phyloP scores from a whole-genome alignment of 2,888 invertebrate species.

The Cerceris rybyensis region DNA sequence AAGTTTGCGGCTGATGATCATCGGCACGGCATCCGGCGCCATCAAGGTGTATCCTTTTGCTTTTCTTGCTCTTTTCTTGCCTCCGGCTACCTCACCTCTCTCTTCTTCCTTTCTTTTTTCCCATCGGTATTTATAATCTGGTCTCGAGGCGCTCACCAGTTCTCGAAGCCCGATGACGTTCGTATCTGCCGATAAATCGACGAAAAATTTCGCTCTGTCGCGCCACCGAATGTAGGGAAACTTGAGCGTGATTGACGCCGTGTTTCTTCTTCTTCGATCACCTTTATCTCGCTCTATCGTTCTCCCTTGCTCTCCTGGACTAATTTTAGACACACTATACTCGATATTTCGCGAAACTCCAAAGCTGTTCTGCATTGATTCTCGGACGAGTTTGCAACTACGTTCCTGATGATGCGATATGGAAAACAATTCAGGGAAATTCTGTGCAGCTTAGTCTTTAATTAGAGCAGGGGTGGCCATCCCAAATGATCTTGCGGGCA shows the following conservation, averaged over 20 bases:
- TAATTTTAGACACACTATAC: constrained; percentile 47
- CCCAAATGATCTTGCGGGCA: no score
- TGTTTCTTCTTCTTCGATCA: constrained; percentile 14
- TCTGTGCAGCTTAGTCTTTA: no score
- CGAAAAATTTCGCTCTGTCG: constrained; percentile 32
- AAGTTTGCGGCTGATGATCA: constrained; percentile 92
- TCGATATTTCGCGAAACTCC: constrained; percentile 30
- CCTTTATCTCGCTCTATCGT: no score
- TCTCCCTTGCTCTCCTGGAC: not conserved
- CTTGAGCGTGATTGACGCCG: constrained; percentile 32
- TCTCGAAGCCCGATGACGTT: constrained; percentile 44
- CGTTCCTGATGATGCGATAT: no score
- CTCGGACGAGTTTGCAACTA: not conserved
- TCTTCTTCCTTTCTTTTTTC: constrained; percentile 19
- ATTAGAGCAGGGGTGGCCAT: no score
- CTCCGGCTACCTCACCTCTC: constrained; percentile 17
- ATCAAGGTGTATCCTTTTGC: constrained; percentile 89
- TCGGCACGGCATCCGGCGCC: constrained; percentile 96
- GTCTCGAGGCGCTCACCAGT: constrained; percentile 21
- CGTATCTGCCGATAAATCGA: constrained; percentile 52
- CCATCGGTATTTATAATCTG: constrained; percentile 55
- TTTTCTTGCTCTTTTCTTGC: constrained; percentile 61
- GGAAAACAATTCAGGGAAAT: no score
- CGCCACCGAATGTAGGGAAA: constrained; percentile 9
- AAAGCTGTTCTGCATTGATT: constrained; percentile 8